A percentile compares a stretch with the other conserved stretches of the same genome.
These are phyloP conservation scores for Anoncus sp. DNA, from an alignment of 2,888 invertebrate species.

Conservation along the genomic window DNA sequence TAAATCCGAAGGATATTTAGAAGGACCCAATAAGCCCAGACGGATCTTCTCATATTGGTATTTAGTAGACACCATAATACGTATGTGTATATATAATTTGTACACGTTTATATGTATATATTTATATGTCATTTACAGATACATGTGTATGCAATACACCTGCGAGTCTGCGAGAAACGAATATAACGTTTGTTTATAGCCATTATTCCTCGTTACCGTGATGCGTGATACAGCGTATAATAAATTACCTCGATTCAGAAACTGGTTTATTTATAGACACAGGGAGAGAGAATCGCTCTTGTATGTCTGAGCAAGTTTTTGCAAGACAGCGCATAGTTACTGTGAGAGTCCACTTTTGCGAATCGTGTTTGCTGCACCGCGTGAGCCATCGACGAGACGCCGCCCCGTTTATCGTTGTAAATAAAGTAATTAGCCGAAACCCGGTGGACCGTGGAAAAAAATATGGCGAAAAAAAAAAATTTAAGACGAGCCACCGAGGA, in stretches of 20 bases:
- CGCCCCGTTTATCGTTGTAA: conserved; percentile 60
- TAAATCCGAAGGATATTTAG: conserved; percentile 45
- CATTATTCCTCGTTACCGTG: conserved; percentile 65
- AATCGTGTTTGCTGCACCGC: conserved; percentile 42
- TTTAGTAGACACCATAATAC: conserved; percentile 24
- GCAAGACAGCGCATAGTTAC: conserved; percentile 20
- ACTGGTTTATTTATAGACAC: conserved; percentile 65
- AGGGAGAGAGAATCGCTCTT: conserved; percentile 57
- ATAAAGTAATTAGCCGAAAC: conserved; percentile 66
- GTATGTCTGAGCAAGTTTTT: conserved; percentile 65
- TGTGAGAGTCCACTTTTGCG: conserved; percentile 15
- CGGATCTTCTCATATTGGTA: conserved; percentile 40
- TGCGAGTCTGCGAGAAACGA: conserved; percentile 33
- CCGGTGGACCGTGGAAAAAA: conserved; percentile 33
- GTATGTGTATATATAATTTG: not conserved
- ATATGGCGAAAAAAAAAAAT: conserved; percentile 23
- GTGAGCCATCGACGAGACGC: conserved; percentile 44
- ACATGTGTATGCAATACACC: conserved; percentile 24
- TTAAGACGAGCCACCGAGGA: conserved; percentile 50
- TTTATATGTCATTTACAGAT: conserved; percentile 2
- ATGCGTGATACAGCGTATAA: conserved; percentile 58
- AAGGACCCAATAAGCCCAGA: conserved; percentile 34
- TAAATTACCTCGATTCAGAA: conserved; percentile 64
- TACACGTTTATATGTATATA: not conserved
- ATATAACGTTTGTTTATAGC: conserved; percentile 64